Evolutionary conservation across 1,140 invertebrate genomes (phyloP).

Genomic region (Tetramorium simillimum): DNA sequence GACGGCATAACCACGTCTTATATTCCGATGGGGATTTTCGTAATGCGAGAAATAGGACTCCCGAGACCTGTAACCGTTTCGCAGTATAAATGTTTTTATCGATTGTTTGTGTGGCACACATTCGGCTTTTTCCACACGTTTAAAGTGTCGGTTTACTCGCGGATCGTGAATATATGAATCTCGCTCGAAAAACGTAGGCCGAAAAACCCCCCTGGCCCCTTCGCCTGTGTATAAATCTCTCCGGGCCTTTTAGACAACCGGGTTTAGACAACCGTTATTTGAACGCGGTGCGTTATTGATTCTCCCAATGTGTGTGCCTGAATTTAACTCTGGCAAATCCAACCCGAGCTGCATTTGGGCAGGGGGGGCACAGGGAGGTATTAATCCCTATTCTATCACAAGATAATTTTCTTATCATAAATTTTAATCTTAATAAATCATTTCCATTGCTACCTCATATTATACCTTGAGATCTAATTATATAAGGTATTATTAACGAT

Average conservation of each 20-base stretch:
- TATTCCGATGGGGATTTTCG: slow-evolving; percentile 5
- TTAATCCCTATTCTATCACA: background rate
- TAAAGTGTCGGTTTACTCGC: slow-evolving; percentile 35
- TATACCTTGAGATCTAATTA: background rate
- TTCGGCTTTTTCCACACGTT: slow-evolving; percentile 36
- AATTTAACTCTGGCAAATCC: slow-evolving; percentile 15
- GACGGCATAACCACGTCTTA: slow-evolving; percentile 23
- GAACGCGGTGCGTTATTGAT: slow-evolving; percentile 40
- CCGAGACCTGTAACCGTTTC: slow-evolving; percentile 32
- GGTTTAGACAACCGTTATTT: slow-evolving; percentile 38
- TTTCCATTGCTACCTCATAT: background rate
- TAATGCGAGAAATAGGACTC: slow-evolving; percentile 62
- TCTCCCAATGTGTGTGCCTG: background rate
- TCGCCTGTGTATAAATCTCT: slow-evolving; percentile 36
- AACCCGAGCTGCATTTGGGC: background rate
- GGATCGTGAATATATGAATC: slow-evolving; percentile 47
- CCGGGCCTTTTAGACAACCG: slow-evolving; percentile 32
- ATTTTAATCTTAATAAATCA: slow-evolving; percentile 9
- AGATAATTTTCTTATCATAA: background rate
- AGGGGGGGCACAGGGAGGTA: background rate
- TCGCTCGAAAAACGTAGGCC: slow-evolving; percentile 12
- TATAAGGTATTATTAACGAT: background rate
- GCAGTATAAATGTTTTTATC: slow-evolving; percentile 46
- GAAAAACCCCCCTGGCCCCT: background rate
- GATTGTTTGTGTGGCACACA: slow-evolving; percentile 55